Percentiles rank a stretch among this genome's conserved stretches.
These are phyloP conservation scores for Carabus problematicus DNA, from an alignment of 2,888 invertebrate genomes.

Conservation along the genomic window DNA sequence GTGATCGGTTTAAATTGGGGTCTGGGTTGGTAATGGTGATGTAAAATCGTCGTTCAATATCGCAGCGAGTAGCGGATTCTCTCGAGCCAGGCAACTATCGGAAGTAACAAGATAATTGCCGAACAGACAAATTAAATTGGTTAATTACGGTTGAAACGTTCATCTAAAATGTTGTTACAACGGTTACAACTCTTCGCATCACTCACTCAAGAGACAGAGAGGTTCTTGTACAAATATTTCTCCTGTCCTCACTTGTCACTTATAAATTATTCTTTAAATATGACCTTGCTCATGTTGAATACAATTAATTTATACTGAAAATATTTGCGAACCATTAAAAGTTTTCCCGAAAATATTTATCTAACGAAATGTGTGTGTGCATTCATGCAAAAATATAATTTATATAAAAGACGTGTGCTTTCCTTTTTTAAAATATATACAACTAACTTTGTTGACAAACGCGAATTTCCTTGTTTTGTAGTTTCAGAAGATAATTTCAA, in stretches of 20 bases:
- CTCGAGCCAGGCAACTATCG: slow-evolving; percentile 17
- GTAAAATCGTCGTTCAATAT: neutral
- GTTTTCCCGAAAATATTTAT: slow-evolving; percentile 6
- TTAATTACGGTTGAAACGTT: slow-evolving; percentile 26
- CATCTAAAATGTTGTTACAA: neutral
- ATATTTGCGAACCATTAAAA: slow-evolving; percentile 14
- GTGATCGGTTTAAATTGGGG: too few relatives aligned
- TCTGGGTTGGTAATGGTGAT: too few relatives aligned
- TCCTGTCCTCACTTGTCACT: neutral
- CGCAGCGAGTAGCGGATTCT: slow-evolving; percentile 11
- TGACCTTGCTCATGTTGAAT: neutral
- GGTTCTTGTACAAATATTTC: slow-evolving; percentile 11
- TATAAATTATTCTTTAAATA: slow-evolving; percentile 8
- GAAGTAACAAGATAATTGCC: slow-evolving; percentile 28
- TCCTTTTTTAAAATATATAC: too few relatives aligned
- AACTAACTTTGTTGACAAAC: too few relatives aligned
- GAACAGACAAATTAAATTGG: slow-evolving; percentile 30
- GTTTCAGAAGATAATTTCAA: too few relatives aligned
- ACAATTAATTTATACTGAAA: neutral
- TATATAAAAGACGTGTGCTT: too few relatives aligned
- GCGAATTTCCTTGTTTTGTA: too few relatives aligned
- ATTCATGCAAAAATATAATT: too few relatives aligned
- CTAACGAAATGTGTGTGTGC: neutral
- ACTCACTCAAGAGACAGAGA: too few relatives aligned
- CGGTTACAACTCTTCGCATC: too few relatives aligned